A percentile compares a stretch with the other conserved stretches of the same genome.
These are phyloP conservation scores for Macrotus californicus DNA, from an alignment of 2,113 vertebrate genomes.

Conservation along the genomic window DNA sequence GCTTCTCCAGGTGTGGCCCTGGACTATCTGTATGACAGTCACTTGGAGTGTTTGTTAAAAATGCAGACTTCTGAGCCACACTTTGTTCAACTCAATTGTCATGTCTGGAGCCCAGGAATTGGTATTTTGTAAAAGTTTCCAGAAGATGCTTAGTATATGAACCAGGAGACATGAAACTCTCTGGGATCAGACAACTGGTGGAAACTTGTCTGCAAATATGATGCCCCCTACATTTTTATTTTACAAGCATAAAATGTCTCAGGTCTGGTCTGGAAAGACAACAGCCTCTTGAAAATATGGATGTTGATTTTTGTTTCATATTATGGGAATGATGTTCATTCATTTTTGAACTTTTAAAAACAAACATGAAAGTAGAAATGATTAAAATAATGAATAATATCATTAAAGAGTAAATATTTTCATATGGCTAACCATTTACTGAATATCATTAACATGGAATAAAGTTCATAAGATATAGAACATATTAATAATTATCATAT, in stretches of 20 bases:
- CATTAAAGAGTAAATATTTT: not conserved
- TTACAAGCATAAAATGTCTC: not conserved
- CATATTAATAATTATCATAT: not conserved
- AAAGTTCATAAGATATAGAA: not conserved
- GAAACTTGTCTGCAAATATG: not conserved
- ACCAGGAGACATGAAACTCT: not conserved
- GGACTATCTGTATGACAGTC: not conserved
- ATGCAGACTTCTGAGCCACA: not conserved
- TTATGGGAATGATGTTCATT: not conserved
- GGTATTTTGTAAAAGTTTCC: not conserved
- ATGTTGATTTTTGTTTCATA: not conserved
- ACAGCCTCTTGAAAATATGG: not conserved
- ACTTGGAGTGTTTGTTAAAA: not conserved
- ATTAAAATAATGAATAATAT: not conserved
- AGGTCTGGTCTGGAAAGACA: not conserved
- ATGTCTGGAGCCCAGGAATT: not conserved
- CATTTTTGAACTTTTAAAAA: not conserved
- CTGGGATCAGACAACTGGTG: not conserved
- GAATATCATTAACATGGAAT: not conserved
- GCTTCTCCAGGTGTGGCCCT: not conserved
- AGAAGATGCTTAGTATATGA: not conserved
- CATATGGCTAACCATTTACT: not conserved
- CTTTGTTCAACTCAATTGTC: not conserved
- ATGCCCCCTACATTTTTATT: not conserved
- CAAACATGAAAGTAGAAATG: not conserved